Conservation (phyloP, 2,888 invertebrate genomes). For the Ephialtes manifestator region DNA sequence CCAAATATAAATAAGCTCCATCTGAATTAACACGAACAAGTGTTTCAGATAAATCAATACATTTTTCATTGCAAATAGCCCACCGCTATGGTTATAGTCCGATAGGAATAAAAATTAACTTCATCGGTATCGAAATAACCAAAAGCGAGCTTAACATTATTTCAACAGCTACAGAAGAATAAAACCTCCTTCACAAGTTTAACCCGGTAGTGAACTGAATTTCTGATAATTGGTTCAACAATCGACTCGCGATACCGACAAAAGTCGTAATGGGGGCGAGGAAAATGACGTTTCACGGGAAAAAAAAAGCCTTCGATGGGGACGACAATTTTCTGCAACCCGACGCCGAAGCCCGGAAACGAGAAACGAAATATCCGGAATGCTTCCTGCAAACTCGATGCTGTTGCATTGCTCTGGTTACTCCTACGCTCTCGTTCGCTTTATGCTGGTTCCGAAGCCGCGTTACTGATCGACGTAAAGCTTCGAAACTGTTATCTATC, state of each 20-base stretch:
- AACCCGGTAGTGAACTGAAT: background rate
- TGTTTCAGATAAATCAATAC: background rate
- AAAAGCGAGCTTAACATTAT: background rate
- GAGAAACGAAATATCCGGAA: conserved; percentile 56
- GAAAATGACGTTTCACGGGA: conserved; percentile 17
- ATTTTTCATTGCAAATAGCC: background rate
- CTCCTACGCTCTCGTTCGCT: conserved; percentile 25
- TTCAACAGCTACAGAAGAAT: background rate
- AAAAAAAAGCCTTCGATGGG: background rate
- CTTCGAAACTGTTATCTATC: conserved; percentile 26
- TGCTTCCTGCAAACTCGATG: conserved; percentile 30
- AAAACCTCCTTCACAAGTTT: background rate
- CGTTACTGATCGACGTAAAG: conserved; percentile 49
- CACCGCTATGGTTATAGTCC: background rate
- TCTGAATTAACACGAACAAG: background rate
- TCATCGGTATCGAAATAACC: background rate
- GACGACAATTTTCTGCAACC: conserved; percentile 46
- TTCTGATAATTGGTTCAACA: conserved; percentile 37
- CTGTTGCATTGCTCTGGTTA: conserved; percentile 14
- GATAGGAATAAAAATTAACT: background rate
- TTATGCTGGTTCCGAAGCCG: conserved; percentile 30
- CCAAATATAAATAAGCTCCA: background rate
- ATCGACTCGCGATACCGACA: background rate
- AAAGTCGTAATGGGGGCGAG: background rate
- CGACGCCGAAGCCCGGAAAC: conserved; percentile 26